Evolutionary conservation across 2,113 vertebrate species (phyloP), one percentile per base, ranked within the genome.

Genomic region (Miniopterus natalensis): DNA sequence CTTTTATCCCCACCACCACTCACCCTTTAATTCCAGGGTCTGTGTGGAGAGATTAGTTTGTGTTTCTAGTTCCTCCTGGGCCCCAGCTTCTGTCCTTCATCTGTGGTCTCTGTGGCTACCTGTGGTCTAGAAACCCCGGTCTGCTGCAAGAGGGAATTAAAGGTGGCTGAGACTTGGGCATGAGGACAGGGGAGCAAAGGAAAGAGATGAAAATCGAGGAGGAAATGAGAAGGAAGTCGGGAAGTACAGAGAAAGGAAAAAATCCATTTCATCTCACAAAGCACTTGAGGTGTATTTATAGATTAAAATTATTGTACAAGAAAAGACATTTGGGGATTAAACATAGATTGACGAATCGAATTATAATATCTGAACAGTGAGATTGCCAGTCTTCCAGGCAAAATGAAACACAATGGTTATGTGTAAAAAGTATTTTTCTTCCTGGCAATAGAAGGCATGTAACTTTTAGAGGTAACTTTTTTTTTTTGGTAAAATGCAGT

Each of bases 121-220:
- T 79, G 40, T 42, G 40, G 53, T 53, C 51, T 57, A 2, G 59
- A 84, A 92, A 45, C 23, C 80, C 42, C 66, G 23, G 49, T 63
- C n/a, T 8, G 0, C 85, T 31, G 29, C 23, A 68, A 36, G 18
- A 57, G 21, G 27, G 25, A 61, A 83, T 78, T 57, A 47, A 45
- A 83, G 49, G 15, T 88, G 36, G 51, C 61, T 45, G 45, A 75
- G 21, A 77, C 17, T 8, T 83, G 75, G 77, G 49, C 73, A 49
- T 83, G 84, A 94, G 81, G 77, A 88, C 66, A 84, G 45, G 59
- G 17, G 12, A 53, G 23, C 65, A 66, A 66, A 78, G 42, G 47
- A 74, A 88, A 51, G 73, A 71, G 51, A 45, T n/a, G 45, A 70
- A 21, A 73, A 20, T 65, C 40, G 23, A 55, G 18, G 29, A 63